phyloP scores from a whole-genome alignment of 37 sponge, comb jelly and placozoan species.

The Halisarca cf. caerulea region DNA sequence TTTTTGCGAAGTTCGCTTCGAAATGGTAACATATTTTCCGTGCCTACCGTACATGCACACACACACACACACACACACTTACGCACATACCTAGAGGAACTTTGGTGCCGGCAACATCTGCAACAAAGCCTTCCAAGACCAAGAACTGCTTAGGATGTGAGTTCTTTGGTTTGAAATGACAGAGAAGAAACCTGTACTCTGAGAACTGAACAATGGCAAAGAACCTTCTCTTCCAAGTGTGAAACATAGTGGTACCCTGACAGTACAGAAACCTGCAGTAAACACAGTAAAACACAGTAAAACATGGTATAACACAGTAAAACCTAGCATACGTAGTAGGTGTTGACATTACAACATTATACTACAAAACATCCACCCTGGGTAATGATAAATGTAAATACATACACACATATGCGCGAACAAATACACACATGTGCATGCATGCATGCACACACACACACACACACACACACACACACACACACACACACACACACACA shows the following conservation, averaged over 20 bases:
- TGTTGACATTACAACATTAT: too few relatives aligned
- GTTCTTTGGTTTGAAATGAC: constrained; percentile 49
- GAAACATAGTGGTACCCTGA: constrained; percentile 55
- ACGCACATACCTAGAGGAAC: neutral
- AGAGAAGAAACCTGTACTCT: constrained; percentile 69
- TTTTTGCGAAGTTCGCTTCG: too few relatives aligned
- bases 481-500: too few relatives aligned
- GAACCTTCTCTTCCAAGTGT: constrained; percentile 66
- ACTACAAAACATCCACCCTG: too few relatives aligned
- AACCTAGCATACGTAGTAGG: too few relatives aligned
- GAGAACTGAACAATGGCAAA: constrained; percentile 66
- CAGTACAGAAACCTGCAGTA: constrained; percentile 55
- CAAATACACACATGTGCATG: too few relatives aligned
- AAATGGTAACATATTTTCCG: too few relatives aligned
- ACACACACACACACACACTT: neutral
- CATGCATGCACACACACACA: too few relatives aligned
- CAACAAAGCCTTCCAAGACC: constrained; percentile 54
- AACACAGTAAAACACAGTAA: neutral
- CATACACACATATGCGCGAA: too few relatives aligned
- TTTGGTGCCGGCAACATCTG: neutral
- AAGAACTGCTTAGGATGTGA: constrained; percentile 52
- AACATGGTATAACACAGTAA: too few relatives aligned
- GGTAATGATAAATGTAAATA: too few relatives aligned
- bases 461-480: too few relatives aligned
- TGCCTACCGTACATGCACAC: neutral